Percentiles rank a stretch among this genome's conserved stretches.
phyloP scores from a whole-genome alignment of 2,113 vertebrate species.

The Pelusios castaneus region DNA sequence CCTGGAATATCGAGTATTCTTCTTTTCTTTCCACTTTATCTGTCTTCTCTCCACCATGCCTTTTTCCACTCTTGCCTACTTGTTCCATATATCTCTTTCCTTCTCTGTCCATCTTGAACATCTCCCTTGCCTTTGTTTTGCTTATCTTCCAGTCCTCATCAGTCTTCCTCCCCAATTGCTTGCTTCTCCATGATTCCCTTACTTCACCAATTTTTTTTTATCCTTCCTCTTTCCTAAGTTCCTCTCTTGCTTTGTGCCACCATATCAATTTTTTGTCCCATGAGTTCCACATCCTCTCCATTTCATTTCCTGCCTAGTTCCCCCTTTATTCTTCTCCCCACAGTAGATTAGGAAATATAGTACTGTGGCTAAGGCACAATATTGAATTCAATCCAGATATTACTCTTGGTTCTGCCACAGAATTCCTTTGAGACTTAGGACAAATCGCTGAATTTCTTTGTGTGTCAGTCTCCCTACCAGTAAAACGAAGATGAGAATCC shows the following conservation, averaged over 20 bases:
- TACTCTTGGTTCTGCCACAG: background rate
- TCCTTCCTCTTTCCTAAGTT: background rate
- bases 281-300: background rate
- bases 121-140: background rate
- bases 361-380: background rate
- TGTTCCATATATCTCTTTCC: background rate
- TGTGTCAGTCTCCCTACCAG: background rate
- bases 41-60: background rate
- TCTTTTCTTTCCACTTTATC: background rate
- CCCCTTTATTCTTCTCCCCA: background rate
- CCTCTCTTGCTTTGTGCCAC: background rate
- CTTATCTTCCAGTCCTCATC: background rate
- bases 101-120: background rate
- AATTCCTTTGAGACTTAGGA: background rate
- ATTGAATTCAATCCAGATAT: fast-evolving
- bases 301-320: background rate
- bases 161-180: background rate
- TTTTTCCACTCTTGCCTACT: background rate
- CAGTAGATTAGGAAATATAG: background rate
- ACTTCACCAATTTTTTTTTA: background rate
- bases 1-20: background rate
- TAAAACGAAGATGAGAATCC: background rate
- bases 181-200: background rate
- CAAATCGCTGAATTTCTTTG: background rate
- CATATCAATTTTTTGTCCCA: background rate